Evolutionary conservation across 2,797 vertebrate species (phyloP), one percentile per base, ranked within the genome.

Genomic region (Bradypodion ventrale): DNA sequence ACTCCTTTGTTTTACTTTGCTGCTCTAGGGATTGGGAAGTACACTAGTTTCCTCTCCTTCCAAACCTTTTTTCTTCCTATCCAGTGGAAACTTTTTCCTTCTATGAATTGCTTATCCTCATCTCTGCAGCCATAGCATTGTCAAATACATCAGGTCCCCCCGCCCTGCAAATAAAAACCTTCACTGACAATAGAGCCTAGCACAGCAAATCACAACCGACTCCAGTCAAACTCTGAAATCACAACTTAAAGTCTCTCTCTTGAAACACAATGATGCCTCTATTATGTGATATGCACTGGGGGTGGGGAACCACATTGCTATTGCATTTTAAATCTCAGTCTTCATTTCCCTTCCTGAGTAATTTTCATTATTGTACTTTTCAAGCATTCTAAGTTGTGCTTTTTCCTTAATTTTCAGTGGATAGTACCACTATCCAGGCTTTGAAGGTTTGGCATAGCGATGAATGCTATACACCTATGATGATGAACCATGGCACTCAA

Each of bases 101-200:
- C 56, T 62, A 82, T 87, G 85, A 0, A 66, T 83, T 87, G 35
- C 91, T 84, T 93, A 91, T 89, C 75, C 85, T 84, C 63, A 68
- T 37, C 32, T 84, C 60, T 83, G 88, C 76, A 81, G 88, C 83
- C 86, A 56, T 75, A 13, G 73, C 72, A 88, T 90, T 90, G 92
- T 92, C 88, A 63, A 83, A 84, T 44, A 81, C 63, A 56, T 1
- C 7, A 62, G n/a, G 25, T 69, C 65, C 75, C 56, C 82, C 78
- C 70, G n/a, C 37, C 42, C 27, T 16, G 8, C 23, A 89, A 87
- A n/a, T 52, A 60, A 75, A 32, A 69, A 66, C 62, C 78, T 8
- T 23, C n/a, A 19, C 72, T 66, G 84, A 84, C 86, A 89, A 81
- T 66, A 78, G 80, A 87, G 87, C 87, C 87, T 72, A 88, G 90